Percentiles rank a stretch among this genome's conserved stretches.
phyloP scores from a whole-genome alignment of 2,888 invertebrate species.

The Itoplectis maculator region DNA sequence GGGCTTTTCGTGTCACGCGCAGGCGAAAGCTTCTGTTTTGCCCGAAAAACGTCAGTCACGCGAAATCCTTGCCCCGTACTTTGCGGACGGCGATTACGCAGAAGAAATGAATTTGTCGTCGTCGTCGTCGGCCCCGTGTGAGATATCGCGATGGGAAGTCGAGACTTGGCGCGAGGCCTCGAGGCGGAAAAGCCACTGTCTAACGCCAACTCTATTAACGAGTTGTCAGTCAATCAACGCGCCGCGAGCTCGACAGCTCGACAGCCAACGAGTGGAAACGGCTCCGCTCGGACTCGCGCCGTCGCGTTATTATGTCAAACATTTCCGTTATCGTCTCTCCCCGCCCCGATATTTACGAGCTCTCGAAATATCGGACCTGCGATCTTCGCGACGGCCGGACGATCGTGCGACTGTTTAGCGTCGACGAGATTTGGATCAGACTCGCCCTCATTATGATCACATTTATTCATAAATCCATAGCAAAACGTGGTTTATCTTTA shows the following conservation, averaged over 20 bases:
- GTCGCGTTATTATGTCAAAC: conserved; percentile 53
- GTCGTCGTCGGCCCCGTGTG: too few species aligned
- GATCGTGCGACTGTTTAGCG: conserved; percentile 7
- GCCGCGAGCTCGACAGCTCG: too few species aligned
- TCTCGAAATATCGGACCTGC: neutral
- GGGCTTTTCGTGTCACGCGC: neutral
- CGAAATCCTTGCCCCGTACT: neutral
- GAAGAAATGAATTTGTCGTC: conserved; percentile 61
- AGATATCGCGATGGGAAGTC: conserved; percentile 52
- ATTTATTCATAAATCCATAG: too few species aligned
- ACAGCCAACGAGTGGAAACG: conserved; percentile 3
- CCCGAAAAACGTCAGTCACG: neutral
- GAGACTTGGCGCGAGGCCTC: conserved; percentile 56
- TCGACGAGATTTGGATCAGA: conserved; percentile 28
- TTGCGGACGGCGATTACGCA: neutral
- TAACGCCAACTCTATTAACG: conserved; percentile 62
- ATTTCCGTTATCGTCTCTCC: conserved; percentile 51
- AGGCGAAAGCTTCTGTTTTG: neutral
- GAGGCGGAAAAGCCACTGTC: conserved; percentile 28
- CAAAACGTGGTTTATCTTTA: too few species aligned
- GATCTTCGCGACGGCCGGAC: neutral
- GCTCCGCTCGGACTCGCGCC: conserved; percentile 41
- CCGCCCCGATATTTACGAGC: conserved; percentile 40
- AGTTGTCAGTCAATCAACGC: conserved; percentile 62
- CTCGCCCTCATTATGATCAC: neutral